Evolutionary conservation across 2,113 vertebrate genomes (phyloP), one percentile per base, ranked within the genome.

Genomic region (Zosterops pallidus): DNA sequence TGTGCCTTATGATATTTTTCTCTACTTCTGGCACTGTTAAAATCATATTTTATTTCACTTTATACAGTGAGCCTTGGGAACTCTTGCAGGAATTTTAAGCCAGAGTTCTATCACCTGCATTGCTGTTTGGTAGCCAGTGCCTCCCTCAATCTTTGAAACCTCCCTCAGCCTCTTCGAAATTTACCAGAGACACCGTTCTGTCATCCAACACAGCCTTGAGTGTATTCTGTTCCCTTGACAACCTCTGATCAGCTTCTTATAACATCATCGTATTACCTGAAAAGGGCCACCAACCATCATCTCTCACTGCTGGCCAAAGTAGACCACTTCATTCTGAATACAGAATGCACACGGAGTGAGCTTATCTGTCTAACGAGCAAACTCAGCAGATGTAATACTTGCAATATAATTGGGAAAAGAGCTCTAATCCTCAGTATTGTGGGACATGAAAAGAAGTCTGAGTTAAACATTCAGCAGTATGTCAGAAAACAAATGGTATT

Each of bases 391-490:
- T 62, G 44, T 37, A 55, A 80, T 42, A 77, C 39, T 60, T 79
- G 42, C 67, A 80, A 29, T 26, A 7, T 63, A 67, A 83, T 41
- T 77, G 76, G 42, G 50, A 88, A 86, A 72, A 88, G 83, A 77
- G 26, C 76, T 81, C 42, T 96, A 96, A 94, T 92, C 90, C 94
- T 86, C 55, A 25, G 71, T 70, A 93, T 89, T 94, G 94, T 95
- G 68, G 78, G 60, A 35, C 68, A 56, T 90, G 91, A 94, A 95
- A 95, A 83, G 63, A 80, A 88, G 70, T 59, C 68, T 3, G 75
- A 63, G 83, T 57, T 95, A 78, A 83, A 80, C 62, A 39, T 88
- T 92, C 90, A 90, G 83, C 85, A 83, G 21, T 72, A 57, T 76
- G 47, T 83, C 55, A 60, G 83, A 76, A 92, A 93, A 85, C 82